These are phyloP conservation scores for Neomonachus schauinslandi DNA, from an alignment of 2,113 vertebrate genomes.

Conservation along the genomic window DNA sequence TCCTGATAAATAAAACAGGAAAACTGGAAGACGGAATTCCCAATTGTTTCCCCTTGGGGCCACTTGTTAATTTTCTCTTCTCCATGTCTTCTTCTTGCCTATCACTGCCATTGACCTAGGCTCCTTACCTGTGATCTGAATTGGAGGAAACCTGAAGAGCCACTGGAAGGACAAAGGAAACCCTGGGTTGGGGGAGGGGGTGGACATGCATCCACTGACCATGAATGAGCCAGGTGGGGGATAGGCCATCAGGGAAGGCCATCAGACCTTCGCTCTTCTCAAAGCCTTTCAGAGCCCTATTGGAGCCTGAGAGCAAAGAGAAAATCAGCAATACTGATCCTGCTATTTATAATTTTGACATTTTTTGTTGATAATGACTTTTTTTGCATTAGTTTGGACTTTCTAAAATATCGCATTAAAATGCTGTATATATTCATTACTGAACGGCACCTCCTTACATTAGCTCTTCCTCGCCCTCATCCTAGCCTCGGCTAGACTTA, in stretches of 20 bases:
- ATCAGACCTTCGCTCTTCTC: not conserved
- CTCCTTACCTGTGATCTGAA: not conserved
- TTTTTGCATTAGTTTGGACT: not conserved
- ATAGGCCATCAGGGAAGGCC: not conserved
- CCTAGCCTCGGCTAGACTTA: not conserved
- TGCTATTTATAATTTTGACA: not conserved
- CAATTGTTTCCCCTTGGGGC: not conserved
- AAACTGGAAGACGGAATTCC: not conserved
- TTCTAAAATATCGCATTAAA: not conserved
- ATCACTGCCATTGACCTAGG: not conserved
- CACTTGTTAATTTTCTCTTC: not conserved
- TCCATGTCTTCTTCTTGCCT: not conserved
- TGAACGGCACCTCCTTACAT: not conserved
- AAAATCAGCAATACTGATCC: not conserved
- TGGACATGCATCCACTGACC: rapidly evolving
- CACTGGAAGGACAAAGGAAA: not conserved
- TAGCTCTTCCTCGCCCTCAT: not conserved
- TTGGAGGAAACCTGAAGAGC: not conserved
- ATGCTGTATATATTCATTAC: not conserved
- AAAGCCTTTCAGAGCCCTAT: not conserved
- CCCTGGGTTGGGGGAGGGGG: rapidly evolving
- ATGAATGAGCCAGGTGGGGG: not conserved
- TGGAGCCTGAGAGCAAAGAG: not conserved
- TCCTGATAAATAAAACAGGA: not conserved
- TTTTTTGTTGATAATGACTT: conserved; percentile 4